phyloP scores from a whole-genome alignment of 92 coral and sea anemone genomes.

The Porites lobata region DNA sequence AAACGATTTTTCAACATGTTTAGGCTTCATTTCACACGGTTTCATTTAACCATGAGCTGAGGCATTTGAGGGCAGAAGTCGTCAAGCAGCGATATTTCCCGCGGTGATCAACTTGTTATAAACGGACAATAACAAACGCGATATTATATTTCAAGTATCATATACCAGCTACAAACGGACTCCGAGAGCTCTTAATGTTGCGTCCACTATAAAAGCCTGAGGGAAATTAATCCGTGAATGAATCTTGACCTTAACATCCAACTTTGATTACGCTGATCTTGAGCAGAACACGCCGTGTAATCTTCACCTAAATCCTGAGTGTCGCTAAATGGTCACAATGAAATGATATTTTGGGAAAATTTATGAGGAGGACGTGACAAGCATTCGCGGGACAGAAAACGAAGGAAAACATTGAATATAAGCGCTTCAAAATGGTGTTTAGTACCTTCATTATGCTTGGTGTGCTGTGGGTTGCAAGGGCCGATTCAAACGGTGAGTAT shows the following conservation, averaged over 20 bases:
- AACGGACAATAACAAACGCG: constrained; percentile 14
- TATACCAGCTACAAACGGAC: constrained; percentile 12
- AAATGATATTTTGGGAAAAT: constrained; percentile 2
- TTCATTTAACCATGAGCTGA: too few relatives aligned
- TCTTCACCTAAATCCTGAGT: too few relatives aligned
- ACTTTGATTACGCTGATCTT: neutral
- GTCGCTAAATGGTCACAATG: too few relatives aligned
- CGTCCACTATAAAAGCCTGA: constrained; percentile 2
- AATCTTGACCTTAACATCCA: constrained; percentile 35
- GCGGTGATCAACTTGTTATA: neutral
- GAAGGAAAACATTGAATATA: neutral
- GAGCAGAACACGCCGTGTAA: neutral
- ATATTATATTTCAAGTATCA: constrained; percentile 15
- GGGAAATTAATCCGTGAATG: constrained; percentile 52
- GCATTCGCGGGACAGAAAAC: neutral
- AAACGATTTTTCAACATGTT: neutral
- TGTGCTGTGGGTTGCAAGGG: constrained; percentile 20
- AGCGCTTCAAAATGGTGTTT: constrained; percentile 7
- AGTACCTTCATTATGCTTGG: neutral
- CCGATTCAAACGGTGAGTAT: constrained; percentile 10
- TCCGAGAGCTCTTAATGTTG: constrained; percentile 26
- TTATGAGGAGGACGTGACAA: neutral
- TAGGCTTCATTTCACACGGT: too few relatives aligned
- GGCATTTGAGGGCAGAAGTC: neutral
- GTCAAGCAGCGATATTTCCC: neutral